Conservation (phyloP, 2,888 invertebrate species). For the Steinernema carpocapsae region DNA sequence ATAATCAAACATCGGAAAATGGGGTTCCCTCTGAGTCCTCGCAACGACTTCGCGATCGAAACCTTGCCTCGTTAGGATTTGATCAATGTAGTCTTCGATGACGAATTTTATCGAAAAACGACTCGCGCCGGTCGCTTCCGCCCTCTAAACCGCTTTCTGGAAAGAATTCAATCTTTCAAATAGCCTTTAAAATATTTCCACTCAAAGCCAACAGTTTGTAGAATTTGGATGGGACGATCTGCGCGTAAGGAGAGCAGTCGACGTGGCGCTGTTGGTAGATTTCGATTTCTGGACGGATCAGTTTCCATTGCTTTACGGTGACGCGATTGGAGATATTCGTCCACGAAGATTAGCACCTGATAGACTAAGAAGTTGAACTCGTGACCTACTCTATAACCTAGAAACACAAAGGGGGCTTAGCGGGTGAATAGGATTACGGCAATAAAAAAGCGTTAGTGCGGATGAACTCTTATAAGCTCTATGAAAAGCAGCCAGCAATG, state of each 20-base stretch:
- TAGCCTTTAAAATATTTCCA: neutral
- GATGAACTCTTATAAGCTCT: neutral
- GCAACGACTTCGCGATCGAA: neutral
- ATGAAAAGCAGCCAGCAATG: too few relatives aligned
- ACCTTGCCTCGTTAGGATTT: constrained; percentile 14
- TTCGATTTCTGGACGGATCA: constrained; percentile 34
- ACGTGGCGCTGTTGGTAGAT: constrained; percentile 33
- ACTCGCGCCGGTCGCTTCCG: constrained; percentile 35
- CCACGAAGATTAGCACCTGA: constrained; percentile 27
- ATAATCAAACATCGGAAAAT: neutral
- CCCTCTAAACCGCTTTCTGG: constrained; percentile 38
- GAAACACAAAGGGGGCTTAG: neutral
- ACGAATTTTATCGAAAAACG: constrained; percentile 37
- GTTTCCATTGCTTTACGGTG: constrained; percentile 36
- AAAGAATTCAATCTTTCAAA: neutral
- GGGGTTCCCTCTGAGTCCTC: neutral
- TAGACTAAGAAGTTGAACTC: neutral
- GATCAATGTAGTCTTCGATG: constrained; percentile 40
- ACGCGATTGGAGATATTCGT: constrained; percentile 28
- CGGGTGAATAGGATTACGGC: neutral
- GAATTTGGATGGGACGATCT: constrained; percentile 35
- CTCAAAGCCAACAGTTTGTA: constrained; percentile 37
- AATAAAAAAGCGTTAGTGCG: neutral
- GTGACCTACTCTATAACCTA: too few relatives aligned
- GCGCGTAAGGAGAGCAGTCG: constrained; percentile 37